Evolutionary conservation across 2,888 invertebrate genomes (phyloP).

Genomic region (Meliscaeva auricollis): DNA sequence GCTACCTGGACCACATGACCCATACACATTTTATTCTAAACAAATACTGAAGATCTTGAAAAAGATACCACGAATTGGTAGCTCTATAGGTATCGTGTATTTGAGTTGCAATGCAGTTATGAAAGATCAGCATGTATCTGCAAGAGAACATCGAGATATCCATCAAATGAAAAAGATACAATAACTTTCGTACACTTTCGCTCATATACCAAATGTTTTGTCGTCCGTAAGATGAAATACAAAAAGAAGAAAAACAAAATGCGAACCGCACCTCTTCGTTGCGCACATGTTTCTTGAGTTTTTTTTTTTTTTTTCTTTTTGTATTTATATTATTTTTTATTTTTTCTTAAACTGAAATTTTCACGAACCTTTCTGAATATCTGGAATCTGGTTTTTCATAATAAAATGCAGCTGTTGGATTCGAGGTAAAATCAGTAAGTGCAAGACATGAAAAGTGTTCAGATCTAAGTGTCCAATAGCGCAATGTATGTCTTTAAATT

Average conservation of each 20-base stretch:
- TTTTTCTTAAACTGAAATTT: constrained; percentile 43
- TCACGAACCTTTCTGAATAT: constrained; percentile 56
- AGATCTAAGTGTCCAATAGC: constrained; percentile 44
- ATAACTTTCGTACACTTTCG: constrained; percentile 43
- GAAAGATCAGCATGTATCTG: neutral
- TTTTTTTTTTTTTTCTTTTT: neutral
- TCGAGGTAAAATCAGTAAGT: constrained; percentile 58
- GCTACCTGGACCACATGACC: too few relatives aligned
- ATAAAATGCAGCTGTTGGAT: constrained; percentile 63
- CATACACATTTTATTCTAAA: neutral
- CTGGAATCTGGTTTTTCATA: constrained; percentile 65
- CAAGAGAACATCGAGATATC: constrained; percentile 4
- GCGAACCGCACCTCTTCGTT: constrained; percentile 50
- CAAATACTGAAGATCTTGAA: neutral
- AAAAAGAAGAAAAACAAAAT: constrained; percentile 22
- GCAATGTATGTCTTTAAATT: constrained; percentile 15
- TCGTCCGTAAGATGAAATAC: constrained; percentile 33
- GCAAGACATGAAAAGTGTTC: constrained; percentile 62
- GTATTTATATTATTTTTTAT: neutral
- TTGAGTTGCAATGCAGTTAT: neutral
- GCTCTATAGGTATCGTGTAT: too few relatives aligned
- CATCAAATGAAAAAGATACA: constrained; percentile 10
- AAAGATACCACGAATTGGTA: neutral
- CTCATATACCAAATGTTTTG: constrained; percentile 15
- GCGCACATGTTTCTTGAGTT: constrained; percentile 48